phyloP scores from a whole-genome alignment of 2,888 invertebrate genomes.

The Thysanoteuthis rhombus region DNA sequence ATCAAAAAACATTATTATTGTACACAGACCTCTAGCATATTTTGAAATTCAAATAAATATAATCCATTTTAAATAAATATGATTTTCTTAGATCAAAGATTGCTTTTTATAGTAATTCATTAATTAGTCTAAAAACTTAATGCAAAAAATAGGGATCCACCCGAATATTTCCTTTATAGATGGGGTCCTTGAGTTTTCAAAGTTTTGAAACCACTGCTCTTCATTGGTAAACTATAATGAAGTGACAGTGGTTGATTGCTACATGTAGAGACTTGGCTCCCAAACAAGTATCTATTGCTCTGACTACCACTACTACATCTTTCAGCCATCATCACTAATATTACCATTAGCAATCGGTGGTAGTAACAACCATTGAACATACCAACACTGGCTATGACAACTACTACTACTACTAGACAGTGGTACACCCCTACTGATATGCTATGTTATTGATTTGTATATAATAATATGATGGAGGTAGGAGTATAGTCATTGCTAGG shows the following conservation, averaged over 20 bases:
- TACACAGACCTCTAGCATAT: too few species aligned
- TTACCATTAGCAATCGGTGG: neutral
- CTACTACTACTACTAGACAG: slow-evolving; percentile 12
- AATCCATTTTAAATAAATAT: too few species aligned
- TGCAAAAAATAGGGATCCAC: too few species aligned
- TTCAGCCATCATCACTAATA: slow-evolving; percentile 12
- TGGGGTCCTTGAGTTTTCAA: too few species aligned
- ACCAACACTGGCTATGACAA: neutral
- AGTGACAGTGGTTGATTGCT: neutral
- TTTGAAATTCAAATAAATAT: too few species aligned
- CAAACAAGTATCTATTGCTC: neutral
- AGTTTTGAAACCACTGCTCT: too few species aligned
- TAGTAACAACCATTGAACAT: neutral
- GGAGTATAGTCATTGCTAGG: neutral
- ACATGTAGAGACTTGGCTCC: neutral
- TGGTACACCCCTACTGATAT: neutral
- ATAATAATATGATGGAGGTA: neutral
- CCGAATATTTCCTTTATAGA: too few species aligned
- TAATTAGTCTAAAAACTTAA: too few species aligned
- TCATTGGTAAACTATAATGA: neutral
- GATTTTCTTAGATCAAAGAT: too few species aligned
- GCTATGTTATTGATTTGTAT: neutral
- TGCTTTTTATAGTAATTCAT: too few species aligned
- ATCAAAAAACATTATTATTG: too few species aligned
- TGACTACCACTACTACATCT: neutral